These are phyloP conservation scores for Subanguina moxae DNA, from an alignment of 1,140 invertebrate species.

Conservation along the genomic window DNA sequence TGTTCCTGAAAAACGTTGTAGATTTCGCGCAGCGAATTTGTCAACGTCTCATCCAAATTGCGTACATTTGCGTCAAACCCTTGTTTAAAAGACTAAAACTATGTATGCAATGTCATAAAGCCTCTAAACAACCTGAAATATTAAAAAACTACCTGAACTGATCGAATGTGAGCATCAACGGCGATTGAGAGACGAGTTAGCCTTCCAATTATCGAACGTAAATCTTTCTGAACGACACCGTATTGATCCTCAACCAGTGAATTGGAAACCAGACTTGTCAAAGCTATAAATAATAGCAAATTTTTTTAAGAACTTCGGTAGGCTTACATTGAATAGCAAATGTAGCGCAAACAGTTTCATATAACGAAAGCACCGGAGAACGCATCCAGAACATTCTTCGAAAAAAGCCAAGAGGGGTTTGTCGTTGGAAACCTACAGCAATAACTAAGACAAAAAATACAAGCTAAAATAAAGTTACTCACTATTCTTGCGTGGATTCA, in stretches of 20 bases:
- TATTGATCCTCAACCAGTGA: slow-evolving; percentile 21
- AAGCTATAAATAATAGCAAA: slow-evolving; percentile 4
- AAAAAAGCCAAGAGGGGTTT: too few species aligned
- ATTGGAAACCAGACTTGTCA: slow-evolving; percentile 9
- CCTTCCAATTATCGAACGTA: slow-evolving; percentile 5
- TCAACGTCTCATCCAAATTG: slow-evolving; percentile 21
- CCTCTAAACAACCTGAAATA: neutral
- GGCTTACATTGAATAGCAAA: slow-evolving; percentile 17
- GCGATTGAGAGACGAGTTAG: slow-evolving; percentile 27
- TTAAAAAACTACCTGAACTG: slow-evolving; percentile 8
- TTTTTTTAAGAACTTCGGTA: neutral
- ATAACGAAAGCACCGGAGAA: slow-evolving; percentile 16
- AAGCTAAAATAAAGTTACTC: too few species aligned
- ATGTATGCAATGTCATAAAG: slow-evolving; percentile 3
- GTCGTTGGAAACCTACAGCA: too few species aligned
- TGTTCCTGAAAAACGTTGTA: neutral
- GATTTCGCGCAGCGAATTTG: slow-evolving; percentile 13
- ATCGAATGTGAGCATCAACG: slow-evolving; percentile 26
- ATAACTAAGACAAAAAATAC: too few species aligned
- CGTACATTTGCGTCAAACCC: slow-evolving; percentile 5
- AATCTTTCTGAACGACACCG: slow-evolving; percentile 27
- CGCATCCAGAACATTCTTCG: too few species aligned
- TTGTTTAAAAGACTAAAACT: slow-evolving; percentile 14
- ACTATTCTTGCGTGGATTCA: too few species aligned
- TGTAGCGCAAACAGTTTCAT: slow-evolving; percentile 10